Evolutionary conservation across 2,113 vertebrate genomes (phyloP).

Genomic region (Abramis brama): DNA sequence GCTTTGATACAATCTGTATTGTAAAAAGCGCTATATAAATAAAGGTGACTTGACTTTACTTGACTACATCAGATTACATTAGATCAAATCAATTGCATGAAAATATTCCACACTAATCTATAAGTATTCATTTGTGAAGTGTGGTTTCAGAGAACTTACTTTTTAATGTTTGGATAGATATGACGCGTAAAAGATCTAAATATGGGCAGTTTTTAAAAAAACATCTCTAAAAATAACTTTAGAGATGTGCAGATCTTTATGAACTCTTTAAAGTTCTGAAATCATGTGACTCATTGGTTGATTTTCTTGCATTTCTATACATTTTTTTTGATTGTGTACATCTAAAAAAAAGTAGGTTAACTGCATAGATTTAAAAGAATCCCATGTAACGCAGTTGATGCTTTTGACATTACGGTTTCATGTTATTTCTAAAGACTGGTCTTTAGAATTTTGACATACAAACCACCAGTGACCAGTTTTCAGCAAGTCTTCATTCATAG

Average conservation of each 20-base stretch:
- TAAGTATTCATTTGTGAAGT: background rate
- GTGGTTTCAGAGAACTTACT: background rate
- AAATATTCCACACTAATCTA: background rate
- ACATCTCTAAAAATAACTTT: no score
- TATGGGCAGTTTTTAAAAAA: background rate
- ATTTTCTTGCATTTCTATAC: background rate
- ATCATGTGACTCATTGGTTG: background rate
- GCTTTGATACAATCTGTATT: no score
- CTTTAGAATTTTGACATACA: background rate
- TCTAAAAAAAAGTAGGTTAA: no score
- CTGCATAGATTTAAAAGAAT: no score
- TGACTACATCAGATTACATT: background rate
- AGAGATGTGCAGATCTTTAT: background rate
- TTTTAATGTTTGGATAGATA: background rate
- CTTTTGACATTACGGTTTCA: no score
- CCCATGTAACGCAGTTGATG: no score
- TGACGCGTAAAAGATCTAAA: background rate
- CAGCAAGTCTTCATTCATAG: no score
- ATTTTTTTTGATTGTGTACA: no score
- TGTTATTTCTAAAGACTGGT: background rate
- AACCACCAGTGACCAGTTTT: background rate
- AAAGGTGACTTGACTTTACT: no score
- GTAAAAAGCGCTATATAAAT: no score
- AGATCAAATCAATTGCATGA: background rate
- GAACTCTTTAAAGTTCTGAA: background rate